Evolutionary conservation across 2,113 vertebrate species (phyloP), one percentile per base, ranked within the genome.

Genomic region (Hydrochoerus hydrochaeris): DNA sequence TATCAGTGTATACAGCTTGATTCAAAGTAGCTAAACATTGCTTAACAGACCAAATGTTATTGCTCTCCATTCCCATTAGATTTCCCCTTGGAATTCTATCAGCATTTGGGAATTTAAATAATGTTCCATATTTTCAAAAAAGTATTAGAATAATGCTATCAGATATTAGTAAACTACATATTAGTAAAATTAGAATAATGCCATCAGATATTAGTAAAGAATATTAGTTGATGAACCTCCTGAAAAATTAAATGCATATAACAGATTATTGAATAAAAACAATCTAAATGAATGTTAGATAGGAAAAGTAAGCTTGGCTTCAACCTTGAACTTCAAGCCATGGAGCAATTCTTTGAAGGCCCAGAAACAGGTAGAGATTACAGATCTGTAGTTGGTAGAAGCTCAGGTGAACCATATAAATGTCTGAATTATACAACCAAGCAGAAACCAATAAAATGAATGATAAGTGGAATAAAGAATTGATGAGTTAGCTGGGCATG

Each of bases 401-500:
- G 81, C 78, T 8, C 32, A 60, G 41, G 46, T 67, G 46, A 46
- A 24, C 46, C 17, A n/a, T 13, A n/a, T 30, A 73, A 78, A 60
- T 8, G 60, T 90, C 60, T 90, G 24, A 95, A 78, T 67, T 90
- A 92, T 16, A 54, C 11, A 38, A 94, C 85, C 57, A 86, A 85
- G 32, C n/a, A 97, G 87, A 94, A 96, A 52, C 54, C 35, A 35
- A 8, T 38, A 83, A 80, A 62, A 86, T 89, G 16, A 89, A 38
- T 35, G 58, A 26, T n/a, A 63, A 24, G 9, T n/a, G 35, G 20
- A 93, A 75, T 52, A 3, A 81, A 62, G 57, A 81, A 58, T 71
- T 69, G 7, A 67, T 7, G 7, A n/a, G 58, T 91, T 88, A n/a
- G n/a, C n/a, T n/a, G n/a, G n/a, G n/a, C n/a, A n/a, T n/a, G n/a